Evolutionary conservation across 2,113 vertebrate genomes (phyloP), one percentile per base, ranked within the genome.

Genomic region (Toxotes jaculatrix): DNA sequence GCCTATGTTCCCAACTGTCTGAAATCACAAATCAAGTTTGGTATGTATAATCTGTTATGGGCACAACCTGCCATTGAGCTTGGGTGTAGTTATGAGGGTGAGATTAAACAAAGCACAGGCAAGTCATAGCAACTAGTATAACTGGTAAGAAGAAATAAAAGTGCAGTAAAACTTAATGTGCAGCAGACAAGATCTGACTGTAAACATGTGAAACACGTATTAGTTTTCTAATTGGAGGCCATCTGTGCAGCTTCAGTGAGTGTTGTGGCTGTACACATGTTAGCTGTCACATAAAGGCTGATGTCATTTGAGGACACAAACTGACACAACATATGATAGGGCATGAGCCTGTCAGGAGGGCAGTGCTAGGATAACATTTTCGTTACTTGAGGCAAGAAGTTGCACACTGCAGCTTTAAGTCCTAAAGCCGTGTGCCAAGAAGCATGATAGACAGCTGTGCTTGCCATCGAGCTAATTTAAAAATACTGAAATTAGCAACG

Each of bases 401-500:
- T 63, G 21, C 13, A 19, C 1, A 27, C 56, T 79, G 77, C 34
- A 62, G 45, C 70, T 87, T 87, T 76, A 78, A 89, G 57, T 72
- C 53, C 38, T 43, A n/a, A 45, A 69, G 38, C 19, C 19, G 16
- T 62, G 45, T 17, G 19, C 6, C 38, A n/a, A 6, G 4, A 27
- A 56, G 31, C 53, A 17, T 45, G 72, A 77, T 21, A 38, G 27
- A 85, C 85, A 84, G 77, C 74, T 91, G 84, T 19, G 70, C 6
- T 74, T 59, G 27, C 55, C 70, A 77, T 75, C 61, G 42, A 60
- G 68, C 64, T 77, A n/a, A 79, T 75, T 89, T 77, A 74, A 70
- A 82, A 88, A 73, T 73, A 63, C 60, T 78, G 63, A 82, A 81
- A 80, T 81, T 72, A 87, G 61, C 36, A 78, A 27, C 34, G 23